Conservation (phyloP, 1,140 invertebrate genomes). For the Lepidurus packardi region DNA sequence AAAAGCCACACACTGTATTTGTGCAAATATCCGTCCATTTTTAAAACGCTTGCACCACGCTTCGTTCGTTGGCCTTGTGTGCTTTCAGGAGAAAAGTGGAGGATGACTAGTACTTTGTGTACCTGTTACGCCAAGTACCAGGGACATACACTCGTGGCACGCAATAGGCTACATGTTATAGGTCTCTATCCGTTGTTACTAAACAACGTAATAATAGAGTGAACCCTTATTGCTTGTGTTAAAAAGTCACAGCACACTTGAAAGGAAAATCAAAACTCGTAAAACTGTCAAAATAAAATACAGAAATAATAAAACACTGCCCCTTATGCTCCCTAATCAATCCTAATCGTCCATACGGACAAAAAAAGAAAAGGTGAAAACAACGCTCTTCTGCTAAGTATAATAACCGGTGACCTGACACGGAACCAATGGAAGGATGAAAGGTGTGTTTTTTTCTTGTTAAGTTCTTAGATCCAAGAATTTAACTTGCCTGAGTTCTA, state of each 20-base stretch:
- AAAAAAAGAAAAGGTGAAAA: too few relatives aligned
- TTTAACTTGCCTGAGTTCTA: too few relatives aligned
- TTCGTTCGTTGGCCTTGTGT: background rate
- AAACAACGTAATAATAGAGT: background rate
- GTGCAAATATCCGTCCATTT: constrained; percentile 13
- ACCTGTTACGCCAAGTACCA: constrained; percentile 2
- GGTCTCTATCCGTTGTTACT: background rate
- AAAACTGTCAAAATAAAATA: background rate
- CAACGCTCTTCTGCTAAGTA: too few relatives aligned
- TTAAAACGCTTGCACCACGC: background rate
- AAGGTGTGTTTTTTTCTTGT: too few relatives aligned
- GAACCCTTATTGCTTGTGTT: background rate
- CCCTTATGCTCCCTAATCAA: background rate
- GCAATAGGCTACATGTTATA: constrained; percentile 9
- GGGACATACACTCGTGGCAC: background rate
- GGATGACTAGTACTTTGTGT: background rate
- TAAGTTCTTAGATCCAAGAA: too few relatives aligned
- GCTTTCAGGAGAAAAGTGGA: constrained; percentile 9
- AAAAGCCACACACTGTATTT: background rate
- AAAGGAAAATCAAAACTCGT: background rate
- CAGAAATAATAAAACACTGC: background rate
- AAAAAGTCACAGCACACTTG: background rate
- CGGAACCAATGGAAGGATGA: too few relatives aligned
- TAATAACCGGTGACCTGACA: too few relatives aligned
- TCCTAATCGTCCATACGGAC: too few relatives aligned